phyloP scores from a whole-genome alignment of 2,888 invertebrate species.

The Pyrocoelia pectoralis region DNA sequence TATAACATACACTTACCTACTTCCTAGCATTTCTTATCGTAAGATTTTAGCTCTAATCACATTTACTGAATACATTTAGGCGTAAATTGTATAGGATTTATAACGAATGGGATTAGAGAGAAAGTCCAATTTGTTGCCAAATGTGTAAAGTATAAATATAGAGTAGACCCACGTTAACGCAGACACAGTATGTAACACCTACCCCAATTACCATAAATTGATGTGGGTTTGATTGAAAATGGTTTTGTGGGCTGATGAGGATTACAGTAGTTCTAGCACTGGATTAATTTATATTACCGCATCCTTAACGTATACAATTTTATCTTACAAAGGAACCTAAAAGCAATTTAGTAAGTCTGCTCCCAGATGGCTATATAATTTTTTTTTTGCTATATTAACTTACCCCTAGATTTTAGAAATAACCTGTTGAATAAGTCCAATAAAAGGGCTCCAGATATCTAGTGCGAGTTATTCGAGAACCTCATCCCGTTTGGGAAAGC shows the following conservation, averaged over 20 bases:
- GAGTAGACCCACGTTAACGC: not conserved
- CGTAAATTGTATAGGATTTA: too few relatives aligned
- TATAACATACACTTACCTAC: not conserved
- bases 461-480: too few relatives aligned
- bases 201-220: constrained; percentile 34
- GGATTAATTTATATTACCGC: constrained; percentile 6
- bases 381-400: too few relatives aligned
- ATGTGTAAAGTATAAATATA: not conserved
- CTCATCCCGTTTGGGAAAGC: too few relatives aligned
- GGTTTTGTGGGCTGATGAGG: constrained; percentile 22
- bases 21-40: not conserved
- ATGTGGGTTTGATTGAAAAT: constrained; percentile 33
- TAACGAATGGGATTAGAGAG: not conserved
- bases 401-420: too few relatives aligned
- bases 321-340: too few relatives aligned
- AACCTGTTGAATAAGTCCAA: too few relatives aligned
- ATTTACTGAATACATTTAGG: not conserved
- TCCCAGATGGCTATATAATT: too few relatives aligned
- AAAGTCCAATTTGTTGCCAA: not conserved
- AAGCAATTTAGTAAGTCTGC: too few relatives aligned
- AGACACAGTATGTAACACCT: not conserved
- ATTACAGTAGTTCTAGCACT: constrained; percentile 12
- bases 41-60: not conserved
- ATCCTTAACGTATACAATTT: too few relatives aligned
- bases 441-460: too few relatives aligned